Conservation (phyloP, 2,888 invertebrate species). For the Calameuta pallipes region DNA sequence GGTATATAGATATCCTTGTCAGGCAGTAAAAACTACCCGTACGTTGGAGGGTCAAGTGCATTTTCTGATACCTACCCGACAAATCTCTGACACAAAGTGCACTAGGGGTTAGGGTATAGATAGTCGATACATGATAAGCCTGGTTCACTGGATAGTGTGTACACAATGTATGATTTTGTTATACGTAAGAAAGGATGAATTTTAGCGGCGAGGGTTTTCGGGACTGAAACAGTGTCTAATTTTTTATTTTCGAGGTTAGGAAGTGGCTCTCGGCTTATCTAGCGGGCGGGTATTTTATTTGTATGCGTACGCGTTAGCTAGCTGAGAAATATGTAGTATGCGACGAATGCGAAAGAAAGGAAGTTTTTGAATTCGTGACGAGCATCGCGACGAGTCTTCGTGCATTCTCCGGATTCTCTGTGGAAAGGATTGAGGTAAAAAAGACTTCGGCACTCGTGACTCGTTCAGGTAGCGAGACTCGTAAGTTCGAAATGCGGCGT, state of each 20-base stretch:
- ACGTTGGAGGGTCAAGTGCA: conserved; percentile 18
- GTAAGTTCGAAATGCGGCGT: neutral
- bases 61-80: conserved; percentile 6
- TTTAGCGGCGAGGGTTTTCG: neutral
- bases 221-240: too few relatives aligned
- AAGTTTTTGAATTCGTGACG: neutral
- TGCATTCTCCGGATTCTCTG: neutral
- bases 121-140: neutral
- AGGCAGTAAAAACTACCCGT: neutral
- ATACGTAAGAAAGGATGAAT: neutral
- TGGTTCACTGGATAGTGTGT: neutral
- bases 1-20: neutral
- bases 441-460: neutral
- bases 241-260: neutral
- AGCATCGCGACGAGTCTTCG: neutral
- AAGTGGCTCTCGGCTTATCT: neutral
- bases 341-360: neutral
- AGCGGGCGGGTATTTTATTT: neutral
- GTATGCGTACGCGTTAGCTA: neutral
- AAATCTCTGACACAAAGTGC: neutral
- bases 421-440: neutral
- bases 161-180: neutral
- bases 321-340: neutral
- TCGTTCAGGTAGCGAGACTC: neutral
- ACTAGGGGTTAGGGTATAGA: neutral